Percentiles rank a stretch among this genome's conserved stretches.
Conservation (phyloP, 1,140 invertebrate species). For the Oscheius sp. region DNA sequence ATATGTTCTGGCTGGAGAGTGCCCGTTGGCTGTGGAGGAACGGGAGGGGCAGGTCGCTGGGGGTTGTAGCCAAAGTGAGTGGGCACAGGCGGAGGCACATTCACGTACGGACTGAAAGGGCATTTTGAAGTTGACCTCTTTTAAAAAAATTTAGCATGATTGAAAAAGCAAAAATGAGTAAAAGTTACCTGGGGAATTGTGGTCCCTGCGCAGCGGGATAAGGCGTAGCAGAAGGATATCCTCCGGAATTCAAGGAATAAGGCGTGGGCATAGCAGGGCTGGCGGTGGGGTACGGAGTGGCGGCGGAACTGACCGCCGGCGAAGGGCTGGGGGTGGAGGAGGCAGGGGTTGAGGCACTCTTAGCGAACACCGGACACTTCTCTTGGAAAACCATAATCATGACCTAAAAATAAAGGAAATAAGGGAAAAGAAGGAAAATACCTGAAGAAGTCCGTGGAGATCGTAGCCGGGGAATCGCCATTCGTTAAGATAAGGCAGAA, state of each 20-base stretch:
- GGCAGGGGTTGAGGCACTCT: conserved; percentile 52
- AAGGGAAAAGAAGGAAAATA: conserved; percentile 35
- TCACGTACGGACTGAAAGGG: conserved; percentile 28
- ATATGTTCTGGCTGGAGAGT: conserved; percentile 92
- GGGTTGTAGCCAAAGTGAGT: conserved; percentile 10
- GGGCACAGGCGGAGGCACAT: conserved; percentile 23
- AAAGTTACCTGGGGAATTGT: conserved; percentile 11
- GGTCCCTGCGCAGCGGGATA: conserved; percentile 32
- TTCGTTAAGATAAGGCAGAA: conserved; percentile 91
- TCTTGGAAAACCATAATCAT: conserved; percentile 91
- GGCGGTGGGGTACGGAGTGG: conserved; percentile 37
- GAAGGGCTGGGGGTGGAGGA: conserved; percentile 18
- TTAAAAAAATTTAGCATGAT: background rate
- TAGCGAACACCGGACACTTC: conserved; percentile 80
- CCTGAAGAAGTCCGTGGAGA: conserved; percentile 52
- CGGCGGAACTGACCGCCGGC: conserved; percentile 3
- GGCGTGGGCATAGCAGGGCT: conserved; percentile 31
- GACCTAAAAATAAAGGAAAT: conserved; percentile 67
- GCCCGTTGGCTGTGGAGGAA: conserved; percentile 63
- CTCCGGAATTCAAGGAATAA: conserved; percentile 14
- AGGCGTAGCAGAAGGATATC: conserved; percentile 5
- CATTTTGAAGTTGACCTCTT: background rate
- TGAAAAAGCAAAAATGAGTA: background rate
- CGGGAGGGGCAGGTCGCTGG: background rate
- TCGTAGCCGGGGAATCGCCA: conserved; percentile 77